Evolutionary conservation across 1,140 invertebrate species (phyloP).

Genomic region (Leptinotarsa lineolata): DNA sequence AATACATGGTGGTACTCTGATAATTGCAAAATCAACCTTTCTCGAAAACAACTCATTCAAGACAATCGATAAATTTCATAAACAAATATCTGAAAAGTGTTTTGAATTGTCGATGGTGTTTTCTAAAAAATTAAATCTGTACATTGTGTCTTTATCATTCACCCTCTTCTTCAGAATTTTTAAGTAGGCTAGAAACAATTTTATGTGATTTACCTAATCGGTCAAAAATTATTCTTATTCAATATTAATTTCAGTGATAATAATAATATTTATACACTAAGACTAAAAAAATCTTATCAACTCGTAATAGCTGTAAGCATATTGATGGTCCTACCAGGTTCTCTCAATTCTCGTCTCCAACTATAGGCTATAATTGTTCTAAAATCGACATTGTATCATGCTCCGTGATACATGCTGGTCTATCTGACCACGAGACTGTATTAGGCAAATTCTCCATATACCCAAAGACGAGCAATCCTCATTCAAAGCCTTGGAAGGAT

Average conservation of each 20-base stretch:
- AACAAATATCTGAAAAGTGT: not conserved
- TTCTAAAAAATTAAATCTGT: not conserved
- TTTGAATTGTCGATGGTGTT: constrained; percentile 1
- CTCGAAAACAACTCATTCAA: not conserved
- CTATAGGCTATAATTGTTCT: not conserved
- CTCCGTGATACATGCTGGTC: not conserved
- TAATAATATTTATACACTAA: not conserved
- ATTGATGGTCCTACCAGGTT: not conserved
- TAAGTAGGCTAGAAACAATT: not conserved
- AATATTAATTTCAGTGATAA: not conserved
- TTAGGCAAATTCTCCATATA: not conserved
- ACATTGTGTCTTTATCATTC: not conserved
- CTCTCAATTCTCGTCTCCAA: not conserved
- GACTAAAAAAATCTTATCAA: not conserved
- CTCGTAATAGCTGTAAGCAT: not conserved
- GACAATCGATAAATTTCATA: not conserved
- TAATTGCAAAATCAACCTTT: not conserved
- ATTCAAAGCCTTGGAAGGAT: not conserved
- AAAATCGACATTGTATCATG: too few relatives aligned
- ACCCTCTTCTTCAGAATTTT: not conserved
- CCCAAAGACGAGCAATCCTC: not conserved
- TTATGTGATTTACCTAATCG: not conserved
- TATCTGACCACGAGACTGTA: not conserved
- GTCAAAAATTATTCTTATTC: not conserved
- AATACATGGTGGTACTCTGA: too few relatives aligned